Percentiles rank a stretch among this genome's conserved stretches.
Evolutionary conservation across 2,797 vertebrate genomes (phyloP).

Genomic region (Sparidentex hasta): DNA sequence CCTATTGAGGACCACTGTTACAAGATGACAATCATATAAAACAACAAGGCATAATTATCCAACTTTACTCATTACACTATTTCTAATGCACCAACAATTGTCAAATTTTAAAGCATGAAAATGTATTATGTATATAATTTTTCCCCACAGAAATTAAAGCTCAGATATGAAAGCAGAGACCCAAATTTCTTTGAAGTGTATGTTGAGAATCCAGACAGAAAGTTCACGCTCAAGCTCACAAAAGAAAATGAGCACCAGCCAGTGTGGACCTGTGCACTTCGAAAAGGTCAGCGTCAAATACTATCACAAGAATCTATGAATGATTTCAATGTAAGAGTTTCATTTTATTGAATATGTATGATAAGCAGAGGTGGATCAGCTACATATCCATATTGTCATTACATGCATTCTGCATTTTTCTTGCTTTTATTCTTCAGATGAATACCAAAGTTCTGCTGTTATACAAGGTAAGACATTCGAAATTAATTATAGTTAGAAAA

Average conservation of each 20-base stretch:
- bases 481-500: neutral
- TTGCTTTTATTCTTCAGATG: neutral
- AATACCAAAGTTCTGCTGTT: neutral
- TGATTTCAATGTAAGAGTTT: too few species aligned
- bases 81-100: too few species aligned
- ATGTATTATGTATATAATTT: too few species aligned
- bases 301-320: neutral
- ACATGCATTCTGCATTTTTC: neutral
- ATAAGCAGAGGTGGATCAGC: neutral
- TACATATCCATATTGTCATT: neutral
- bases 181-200: conserved; percentile 6
- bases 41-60: too few species aligned
- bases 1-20: too few species aligned
- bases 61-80: too few species aligned
- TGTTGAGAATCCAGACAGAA: neutral
- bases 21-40: too few species aligned
- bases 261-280: neutral
- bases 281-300: neutral
- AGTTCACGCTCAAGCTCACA: neutral
- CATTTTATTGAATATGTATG: neutral
- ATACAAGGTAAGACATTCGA: conserved; percentile 5
- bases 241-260: too few species aligned
- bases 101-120: too few species aligned
- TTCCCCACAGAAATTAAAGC: neutral
- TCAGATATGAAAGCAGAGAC: neutral